Base-by-base conservation (phyloP, 1,140 invertebrate species). In the Nephila pilipes region DNA sequence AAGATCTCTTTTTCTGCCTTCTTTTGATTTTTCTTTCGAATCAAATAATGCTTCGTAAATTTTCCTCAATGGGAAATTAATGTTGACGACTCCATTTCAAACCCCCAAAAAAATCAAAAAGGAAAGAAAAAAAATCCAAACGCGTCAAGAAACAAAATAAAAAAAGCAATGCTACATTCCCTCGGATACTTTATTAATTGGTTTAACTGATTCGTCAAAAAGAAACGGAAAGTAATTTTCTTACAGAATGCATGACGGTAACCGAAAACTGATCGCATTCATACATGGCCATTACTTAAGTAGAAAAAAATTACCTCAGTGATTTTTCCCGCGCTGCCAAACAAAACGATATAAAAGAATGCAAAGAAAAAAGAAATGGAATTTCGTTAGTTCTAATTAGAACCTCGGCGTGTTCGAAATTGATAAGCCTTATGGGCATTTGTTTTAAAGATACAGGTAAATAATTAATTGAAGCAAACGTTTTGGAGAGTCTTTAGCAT, bases 341-440 rank as follows among this genome's bases (percentile, higher is more conserved):
- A 55, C 80, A 81, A 81, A 46, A 80, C 75, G 29, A 85, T 85
- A 57, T 25, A 85, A 60, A 83, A 60, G 85, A 87, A 60, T 32
- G 8, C 25, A 36, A 87, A 22, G 5, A 58, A 58, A 85, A 87
- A 80, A 36, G 3, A 80, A 90, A 80, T 57, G 46, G 55, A 90
- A 90, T 90, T 65, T 90, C 55, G 69, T 90, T 90, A 90, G 32
- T 80, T 55, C 75, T 80, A 90, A 90, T 80, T 90, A 80, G 38
- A 90, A 90, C 69, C 46, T 80, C 65, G 57, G 75, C 4, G 88
- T 58, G 75, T 90, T 79, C 32, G 54, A 90, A 90, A 80, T 22
- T 80, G 88, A 90, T 90, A 90, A 90, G 88, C 69, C 75, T 58
- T 58, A 29, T 58, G 55, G 75, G 69, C 60, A 90, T 38, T 58